A percentile compares a stretch with the other conserved stretches of the same genome.
phyloP scores from a whole-genome alignment of 2,888 invertebrate genomes.

The Ctenicera cuprea region DNA sequence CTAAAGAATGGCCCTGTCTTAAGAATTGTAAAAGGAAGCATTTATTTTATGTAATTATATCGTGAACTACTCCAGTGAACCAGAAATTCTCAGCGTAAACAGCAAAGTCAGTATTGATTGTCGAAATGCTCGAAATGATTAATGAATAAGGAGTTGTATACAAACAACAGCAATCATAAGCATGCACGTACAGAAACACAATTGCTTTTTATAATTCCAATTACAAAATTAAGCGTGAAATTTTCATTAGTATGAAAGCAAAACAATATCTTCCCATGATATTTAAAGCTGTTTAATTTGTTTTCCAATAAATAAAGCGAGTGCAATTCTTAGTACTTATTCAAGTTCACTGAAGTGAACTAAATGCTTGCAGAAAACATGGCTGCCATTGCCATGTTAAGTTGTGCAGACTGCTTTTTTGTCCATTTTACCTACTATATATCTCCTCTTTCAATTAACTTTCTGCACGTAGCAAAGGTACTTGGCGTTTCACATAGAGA shows the following conservation, averaged over 20 bases:
- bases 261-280: background rate
- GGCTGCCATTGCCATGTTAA: slow-evolving; percentile 61
- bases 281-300: slow-evolving; percentile 10
- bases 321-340: slow-evolving; percentile 23
- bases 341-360: slow-evolving; percentile 49
- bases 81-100: slow-evolving; percentile 20
- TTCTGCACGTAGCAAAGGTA: slow-evolving; percentile 58
- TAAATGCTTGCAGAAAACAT: slow-evolving; percentile 58
- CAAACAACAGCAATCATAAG: slow-evolving; percentile 37
- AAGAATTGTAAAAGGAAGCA: background rate
- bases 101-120: slow-evolving; percentile 39
- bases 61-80: slow-evolving; percentile 14
- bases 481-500: slow-evolving; percentile 38
- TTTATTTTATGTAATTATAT: background rate
- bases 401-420: slow-evolving; percentile 58
- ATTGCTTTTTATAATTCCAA: background rate
- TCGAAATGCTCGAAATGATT: slow-evolving; percentile 55
- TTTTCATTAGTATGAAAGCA: background rate
- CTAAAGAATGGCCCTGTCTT: background rate
- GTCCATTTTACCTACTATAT: slow-evolving; percentile 56
- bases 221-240: slow-evolving; percentile 7
- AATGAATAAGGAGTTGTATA: slow-evolving; percentile 60
- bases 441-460: slow-evolving; percentile 64
- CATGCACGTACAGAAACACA: slow-evolving; percentile 21
- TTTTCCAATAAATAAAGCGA: slow-evolving; percentile 23